A percentile compares a stretch with the other conserved stretches of the same genome.
These are phyloP conservation scores for Orius laevigatus DNA, from an alignment of 1,140 invertebrate genomes.

Conservation along the genomic window DNA sequence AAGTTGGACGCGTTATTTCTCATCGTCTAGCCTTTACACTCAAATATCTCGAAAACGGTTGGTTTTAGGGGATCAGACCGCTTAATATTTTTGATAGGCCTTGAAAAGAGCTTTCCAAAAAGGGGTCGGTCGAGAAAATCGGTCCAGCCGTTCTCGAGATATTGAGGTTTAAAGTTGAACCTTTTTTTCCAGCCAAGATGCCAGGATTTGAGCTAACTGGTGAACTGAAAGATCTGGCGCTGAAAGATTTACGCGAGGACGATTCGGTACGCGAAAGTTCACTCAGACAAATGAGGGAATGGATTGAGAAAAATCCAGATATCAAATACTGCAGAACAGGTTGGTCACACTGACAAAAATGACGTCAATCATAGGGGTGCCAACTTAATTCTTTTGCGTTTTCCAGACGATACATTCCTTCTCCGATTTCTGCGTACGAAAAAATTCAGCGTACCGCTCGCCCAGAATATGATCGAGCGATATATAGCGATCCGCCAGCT, in stretches of 20 bases:
- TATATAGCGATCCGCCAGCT: conserved; percentile 64
- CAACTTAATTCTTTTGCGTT: not conserved
- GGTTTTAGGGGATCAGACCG: too few relatives aligned
- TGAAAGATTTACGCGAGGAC: conserved; percentile 52
- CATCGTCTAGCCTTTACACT: too few relatives aligned
- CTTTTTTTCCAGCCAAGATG: too few relatives aligned
- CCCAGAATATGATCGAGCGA: conserved; percentile 61
- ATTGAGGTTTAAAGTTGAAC: too few relatives aligned
- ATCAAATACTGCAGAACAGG: conserved; percentile 52
- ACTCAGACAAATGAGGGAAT: conserved; percentile 45
- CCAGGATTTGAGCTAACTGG: conserved; percentile 4
- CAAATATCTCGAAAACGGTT: too few relatives aligned
- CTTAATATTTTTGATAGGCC: too few relatives aligned
- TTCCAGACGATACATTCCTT: conserved; percentile 53
- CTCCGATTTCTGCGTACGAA: conserved; percentile 63
- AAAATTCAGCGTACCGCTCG: conserved; percentile 66
- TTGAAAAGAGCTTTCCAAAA: too few relatives aligned
- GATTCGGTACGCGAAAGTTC: conserved; percentile 44
- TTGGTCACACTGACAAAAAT: conserved; percentile 24
- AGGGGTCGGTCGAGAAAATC: too few relatives aligned
- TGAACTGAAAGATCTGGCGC: conserved; percentile 44
- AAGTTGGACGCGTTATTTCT: too few relatives aligned
- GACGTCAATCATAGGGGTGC: not conserved
- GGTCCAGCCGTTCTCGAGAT: too few relatives aligned
- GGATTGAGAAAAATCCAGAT: conserved; percentile 52